phyloP scores from a whole-genome alignment of 1,140 invertebrate species.

The Tenebrio molitor region DNA sequence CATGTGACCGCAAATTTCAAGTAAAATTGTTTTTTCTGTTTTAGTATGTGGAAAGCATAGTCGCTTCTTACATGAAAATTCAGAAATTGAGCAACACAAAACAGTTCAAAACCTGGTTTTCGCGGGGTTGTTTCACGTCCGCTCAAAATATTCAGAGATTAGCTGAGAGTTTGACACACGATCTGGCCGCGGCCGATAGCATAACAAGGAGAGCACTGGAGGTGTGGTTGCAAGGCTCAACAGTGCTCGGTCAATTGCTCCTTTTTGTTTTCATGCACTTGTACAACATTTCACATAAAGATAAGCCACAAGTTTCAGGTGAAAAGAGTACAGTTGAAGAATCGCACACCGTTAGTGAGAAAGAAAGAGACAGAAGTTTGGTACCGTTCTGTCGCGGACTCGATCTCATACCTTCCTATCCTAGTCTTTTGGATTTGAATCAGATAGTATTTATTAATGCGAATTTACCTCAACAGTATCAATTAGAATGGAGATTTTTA shows the following conservation, averaged over 20 bases:
- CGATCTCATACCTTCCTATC: conserved; percentile 80
- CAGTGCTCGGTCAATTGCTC: conserved; percentile 62
- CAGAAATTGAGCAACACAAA: conserved; percentile 66
- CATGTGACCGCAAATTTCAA: conserved; percentile 1
- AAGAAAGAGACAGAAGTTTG: conserved; percentile 68
- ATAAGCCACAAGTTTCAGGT: conserved; percentile 48
- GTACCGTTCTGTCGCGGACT: conserved; percentile 72
- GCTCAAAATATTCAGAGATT: conserved; percentile 65
- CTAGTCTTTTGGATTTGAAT: conserved; percentile 81
- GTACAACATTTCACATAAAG: conserved; percentile 64
- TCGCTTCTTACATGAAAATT: conserved; percentile 72
- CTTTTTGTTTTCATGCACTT: conserved; percentile 65
- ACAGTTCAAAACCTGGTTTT: conserved; percentile 65
- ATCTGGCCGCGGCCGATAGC: conserved; percentile 60
- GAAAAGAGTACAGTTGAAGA: conserved; percentile 2
- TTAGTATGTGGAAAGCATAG: conserved; percentile 73
- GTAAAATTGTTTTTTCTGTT: conserved; percentile 51
- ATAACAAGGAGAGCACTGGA: conserved; percentile 61
- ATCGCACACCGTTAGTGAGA: background rate
- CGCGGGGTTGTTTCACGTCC: conserved; percentile 61
- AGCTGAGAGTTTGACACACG: conserved; percentile 64
- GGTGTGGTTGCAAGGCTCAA: conserved; percentile 63
- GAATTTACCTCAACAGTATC: conserved; percentile 78
- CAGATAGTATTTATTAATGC: conserved; percentile 84
- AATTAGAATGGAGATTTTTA: conserved; percentile 84